phyloP scores from a whole-genome alignment of 2,113 vertebrate species.

The Eulemur macaco region DNA sequence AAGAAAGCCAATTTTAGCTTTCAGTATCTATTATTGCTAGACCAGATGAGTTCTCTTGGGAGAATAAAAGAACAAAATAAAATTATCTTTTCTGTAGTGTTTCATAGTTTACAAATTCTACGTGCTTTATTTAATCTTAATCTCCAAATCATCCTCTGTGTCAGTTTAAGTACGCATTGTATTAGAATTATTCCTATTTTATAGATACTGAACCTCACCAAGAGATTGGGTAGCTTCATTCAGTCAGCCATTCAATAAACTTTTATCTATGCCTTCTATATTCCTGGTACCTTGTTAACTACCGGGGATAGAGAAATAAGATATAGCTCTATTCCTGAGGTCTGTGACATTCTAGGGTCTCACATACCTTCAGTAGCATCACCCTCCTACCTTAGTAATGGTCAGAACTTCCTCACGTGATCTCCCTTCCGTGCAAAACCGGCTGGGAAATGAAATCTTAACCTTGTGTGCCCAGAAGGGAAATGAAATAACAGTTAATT shows the following conservation, averaged over 20 bases:
- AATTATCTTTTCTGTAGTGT: neutral
- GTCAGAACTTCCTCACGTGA: neutral
- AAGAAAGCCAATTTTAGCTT: neutral
- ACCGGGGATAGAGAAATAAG: neutral
- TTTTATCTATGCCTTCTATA: neutral
- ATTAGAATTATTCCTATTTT: neutral
- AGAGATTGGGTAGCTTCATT: neutral
- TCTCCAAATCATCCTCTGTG: neutral
- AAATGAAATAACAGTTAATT: neutral
- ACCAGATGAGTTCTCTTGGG: neutral
- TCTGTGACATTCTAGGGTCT: neutral
- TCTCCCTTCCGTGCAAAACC: neutral
- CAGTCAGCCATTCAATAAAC: neutral
- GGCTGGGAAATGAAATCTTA: neutral
- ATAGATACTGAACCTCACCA: neutral
- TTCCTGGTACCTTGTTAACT: neutral
- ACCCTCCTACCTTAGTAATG: neutral
- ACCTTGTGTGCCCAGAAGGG: neutral
- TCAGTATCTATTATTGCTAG: neutral
- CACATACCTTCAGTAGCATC: neutral
- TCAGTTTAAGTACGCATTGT: neutral
- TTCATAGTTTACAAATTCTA: neutral
- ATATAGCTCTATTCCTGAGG: neutral
- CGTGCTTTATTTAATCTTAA: neutral
- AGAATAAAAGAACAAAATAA: neutral